phyloP scores from a whole-genome alignment of 2,888 invertebrate species.

The Ornithoptera alexandrae region DNA sequence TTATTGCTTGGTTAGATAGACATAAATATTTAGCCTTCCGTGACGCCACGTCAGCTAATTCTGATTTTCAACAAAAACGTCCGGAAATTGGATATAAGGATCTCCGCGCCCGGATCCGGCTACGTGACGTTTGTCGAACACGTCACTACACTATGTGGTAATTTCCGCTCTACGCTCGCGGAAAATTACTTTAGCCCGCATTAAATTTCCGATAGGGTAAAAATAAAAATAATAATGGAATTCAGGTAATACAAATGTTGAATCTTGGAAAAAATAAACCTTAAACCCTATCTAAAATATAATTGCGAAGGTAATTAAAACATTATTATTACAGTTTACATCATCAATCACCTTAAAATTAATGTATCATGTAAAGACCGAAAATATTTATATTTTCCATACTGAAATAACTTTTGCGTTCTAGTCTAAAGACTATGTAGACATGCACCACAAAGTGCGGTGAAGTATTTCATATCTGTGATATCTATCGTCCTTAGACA shows the following conservation, averaged over 20 bases:
- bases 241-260: slow-evolving; percentile 18
- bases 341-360: no score
- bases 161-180: slow-evolving; percentile 76
- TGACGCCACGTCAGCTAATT: slow-evolving; percentile 77
- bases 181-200: slow-evolving; percentile 78
- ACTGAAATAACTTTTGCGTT: no score
- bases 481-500: no score
- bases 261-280: neutral
- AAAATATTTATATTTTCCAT: no score
- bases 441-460: no score
- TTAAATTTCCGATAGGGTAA: slow-evolving; percentile 74
- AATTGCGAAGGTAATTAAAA: no score
- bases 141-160: slow-evolving; percentile 79
- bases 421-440: no score
- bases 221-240: slow-evolving; percentile 57
- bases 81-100: slow-evolving; percentile 80
- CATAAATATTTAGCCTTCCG: slow-evolving; percentile 72
- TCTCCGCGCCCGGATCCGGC: slow-evolving; percentile 75
- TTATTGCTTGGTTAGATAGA: slow-evolving; percentile 49
- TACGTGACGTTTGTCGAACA: slow-evolving; percentile 80
- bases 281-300: no score
- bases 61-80: slow-evolving; percentile 77
- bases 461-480: no score
- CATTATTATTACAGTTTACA: no score
- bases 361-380: no score